Evolutionary conservation across 2,888 invertebrate genomes (phyloP).

Genomic region (Leptinotarsa haldemani): DNA sequence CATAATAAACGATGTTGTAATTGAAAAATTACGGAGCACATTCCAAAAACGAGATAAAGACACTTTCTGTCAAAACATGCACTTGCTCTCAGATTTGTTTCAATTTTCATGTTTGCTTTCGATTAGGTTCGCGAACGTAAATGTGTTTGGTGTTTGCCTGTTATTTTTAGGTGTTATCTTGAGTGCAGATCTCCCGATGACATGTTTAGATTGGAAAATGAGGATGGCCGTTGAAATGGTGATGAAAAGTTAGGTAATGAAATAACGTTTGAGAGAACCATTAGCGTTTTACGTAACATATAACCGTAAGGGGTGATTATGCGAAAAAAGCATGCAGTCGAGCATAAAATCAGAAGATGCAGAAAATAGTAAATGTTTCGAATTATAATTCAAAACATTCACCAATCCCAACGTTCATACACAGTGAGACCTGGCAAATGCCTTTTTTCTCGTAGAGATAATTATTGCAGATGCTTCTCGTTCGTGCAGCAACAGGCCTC

Average conservation of each 20-base stretch:
- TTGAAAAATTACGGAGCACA: conserved; percentile 42
- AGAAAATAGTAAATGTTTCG: no score
- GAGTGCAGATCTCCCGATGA: conserved; percentile 6
- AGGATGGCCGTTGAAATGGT: conserved; percentile 2
- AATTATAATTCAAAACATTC: no score
- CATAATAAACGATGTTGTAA: conserved; percentile 36
- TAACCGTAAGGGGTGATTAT: no score
- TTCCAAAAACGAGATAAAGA: conserved; percentile 35
- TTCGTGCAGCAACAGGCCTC: no score
- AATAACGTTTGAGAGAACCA: neutral
- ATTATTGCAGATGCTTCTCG: no score
- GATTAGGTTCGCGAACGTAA: conserved; percentile 10
- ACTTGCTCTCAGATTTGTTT: conserved; percentile 24
- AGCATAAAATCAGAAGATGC: no score
- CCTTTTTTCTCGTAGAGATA: no score
- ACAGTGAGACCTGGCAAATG: no score
- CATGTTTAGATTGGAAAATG: conserved; percentile 17
- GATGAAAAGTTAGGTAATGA: conserved; percentile 9
- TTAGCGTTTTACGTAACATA: neutral
- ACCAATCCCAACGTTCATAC: no score
- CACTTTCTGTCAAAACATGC: conserved; percentile 39
- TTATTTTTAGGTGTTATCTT: conserved; percentile 16
- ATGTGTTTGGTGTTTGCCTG: conserved; percentile 19
- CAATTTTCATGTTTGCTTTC: conserved; percentile 20
- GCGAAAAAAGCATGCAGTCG: no score